Percentiles rank a stretch among this genome's conserved stretches.
phyloP scores from a whole-genome alignment of 2,888 invertebrate genomes.

The Noctua comes region DNA sequence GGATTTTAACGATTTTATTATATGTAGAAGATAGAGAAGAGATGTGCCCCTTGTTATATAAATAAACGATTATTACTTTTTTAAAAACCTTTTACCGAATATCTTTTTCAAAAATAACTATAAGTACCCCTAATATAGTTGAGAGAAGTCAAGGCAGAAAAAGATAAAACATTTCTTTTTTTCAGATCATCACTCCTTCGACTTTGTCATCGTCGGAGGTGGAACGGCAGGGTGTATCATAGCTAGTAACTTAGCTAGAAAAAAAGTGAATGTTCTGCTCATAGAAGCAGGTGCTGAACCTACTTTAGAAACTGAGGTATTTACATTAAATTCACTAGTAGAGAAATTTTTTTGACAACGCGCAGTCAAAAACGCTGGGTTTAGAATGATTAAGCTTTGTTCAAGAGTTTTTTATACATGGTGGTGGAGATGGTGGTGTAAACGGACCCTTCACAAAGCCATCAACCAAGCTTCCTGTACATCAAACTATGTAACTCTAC shows the following conservation, averaged over 20 bases:
- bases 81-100: neutral
- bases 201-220: slow-evolving; percentile 38
- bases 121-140: neutral
- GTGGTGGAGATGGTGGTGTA: too few species aligned
- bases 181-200: slow-evolving; percentile 16
- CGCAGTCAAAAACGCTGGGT: neutral
- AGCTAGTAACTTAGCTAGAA: slow-evolving; percentile 32
- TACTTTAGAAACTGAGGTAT: slow-evolving; percentile 33
- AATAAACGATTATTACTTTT: too few species aligned
- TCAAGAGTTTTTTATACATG: too few species aligned
- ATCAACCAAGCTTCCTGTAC: too few species aligned
- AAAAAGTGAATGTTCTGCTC: slow-evolving; percentile 17
- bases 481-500: too few species aligned
- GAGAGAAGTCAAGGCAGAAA: neutral
- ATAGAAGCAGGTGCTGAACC: slow-evolving; percentile 49
- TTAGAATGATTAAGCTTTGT: neutral
- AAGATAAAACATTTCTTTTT: neutral
- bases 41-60: too few species aligned
- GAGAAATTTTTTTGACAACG: too few species aligned
- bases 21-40: too few species aligned
- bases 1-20: too few species aligned
- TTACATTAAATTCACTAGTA: too few species aligned
- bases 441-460: too few species aligned
- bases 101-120: neutral
- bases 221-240: slow-evolving; percentile 43